Conservation (phyloP, 2,797 vertebrate species). For the Bradypus variegatus region DNA sequence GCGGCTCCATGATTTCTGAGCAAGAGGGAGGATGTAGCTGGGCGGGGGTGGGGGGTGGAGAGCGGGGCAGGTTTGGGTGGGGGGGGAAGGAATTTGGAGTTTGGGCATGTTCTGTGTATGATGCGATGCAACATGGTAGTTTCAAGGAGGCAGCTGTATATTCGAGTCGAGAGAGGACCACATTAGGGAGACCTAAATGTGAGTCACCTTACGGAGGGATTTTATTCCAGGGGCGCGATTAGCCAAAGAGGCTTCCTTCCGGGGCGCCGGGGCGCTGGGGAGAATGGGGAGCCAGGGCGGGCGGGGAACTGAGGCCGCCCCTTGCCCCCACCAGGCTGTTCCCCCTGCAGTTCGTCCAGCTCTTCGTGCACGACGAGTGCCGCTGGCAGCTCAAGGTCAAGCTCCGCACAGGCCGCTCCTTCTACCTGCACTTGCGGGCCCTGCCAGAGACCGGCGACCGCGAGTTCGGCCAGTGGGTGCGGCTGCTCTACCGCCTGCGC, state of each 20-base stretch:
- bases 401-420: constrained; percentile 55
- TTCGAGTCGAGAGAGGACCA: neutral
- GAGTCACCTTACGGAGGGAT: too few relatives aligned
- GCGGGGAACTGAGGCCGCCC: neutral
- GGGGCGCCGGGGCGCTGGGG: neutral
- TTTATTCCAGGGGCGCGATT: neutral
- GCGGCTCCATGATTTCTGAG: too few relatives aligned
- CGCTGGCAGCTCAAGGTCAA: constrained; percentile 63
- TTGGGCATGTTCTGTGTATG: neutral
- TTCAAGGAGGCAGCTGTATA: neutral
- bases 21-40: too few relatives aligned
- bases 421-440: constrained; percentile 65
- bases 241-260: neutral
- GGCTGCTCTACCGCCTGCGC: constrained; percentile 63
- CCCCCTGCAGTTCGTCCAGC: constrained; percentile 65
- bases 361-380: constrained; percentile 55
- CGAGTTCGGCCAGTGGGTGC: constrained; percentile 63
- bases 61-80: neutral
- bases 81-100: neutral
- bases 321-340: constrained; percentile 52
- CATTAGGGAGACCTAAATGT: neutral
- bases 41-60: too few relatives aligned
- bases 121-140: neutral
- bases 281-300: too few relatives aligned
- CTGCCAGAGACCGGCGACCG: neutral